Conservation (phyloP, 1,140 invertebrate genomes). For the Zaprionus capensis region DNA sequence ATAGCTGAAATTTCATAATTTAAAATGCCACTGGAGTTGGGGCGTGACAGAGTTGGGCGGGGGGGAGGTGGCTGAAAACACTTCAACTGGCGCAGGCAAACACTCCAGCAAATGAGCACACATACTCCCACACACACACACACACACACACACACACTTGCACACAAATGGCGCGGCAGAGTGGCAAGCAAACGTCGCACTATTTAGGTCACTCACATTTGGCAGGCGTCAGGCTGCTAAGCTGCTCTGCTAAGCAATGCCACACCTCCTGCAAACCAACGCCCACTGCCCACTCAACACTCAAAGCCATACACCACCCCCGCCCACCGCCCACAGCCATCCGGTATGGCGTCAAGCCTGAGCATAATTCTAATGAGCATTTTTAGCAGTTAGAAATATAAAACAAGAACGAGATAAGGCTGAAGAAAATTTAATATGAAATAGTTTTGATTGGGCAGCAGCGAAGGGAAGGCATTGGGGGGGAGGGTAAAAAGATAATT, state of each 20-base stretch:
- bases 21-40: slow-evolving; percentile 60
- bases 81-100: slow-evolving; percentile 63
- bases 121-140: slow-evolving; percentile 31
- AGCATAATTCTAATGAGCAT: slow-evolving; percentile 72
- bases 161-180: slow-evolving; percentile 28
- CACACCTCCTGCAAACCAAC: slow-evolving; percentile 1
- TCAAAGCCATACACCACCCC: not conserved
- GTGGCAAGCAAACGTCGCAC: slow-evolving; percentile 67
- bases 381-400: slow-evolving; percentile 32
- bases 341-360: slow-evolving; percentile 24
- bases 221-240: slow-evolving; percentile 68
- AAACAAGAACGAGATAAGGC: not conserved
- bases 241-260: slow-evolving; percentile 20
- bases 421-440: slow-evolving; percentile 64
- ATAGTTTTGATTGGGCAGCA: slow-evolving; percentile 34
- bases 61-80: slow-evolving; percentile 8
- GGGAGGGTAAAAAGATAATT: slow-evolving; percentile 34
- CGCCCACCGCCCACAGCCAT: slow-evolving; percentile 9
- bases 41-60: not conserved
- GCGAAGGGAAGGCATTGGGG: no score
- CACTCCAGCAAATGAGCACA: slow-evolving; percentile 70
- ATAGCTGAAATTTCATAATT: slow-evolving; percentile 77
- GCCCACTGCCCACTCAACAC: not conserved
- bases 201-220: slow-evolving; percentile 82
- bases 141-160: not conserved